Conservation (phyloP, 2,113 vertebrate genomes). For the Dascyllus trimaculatus region DNA sequence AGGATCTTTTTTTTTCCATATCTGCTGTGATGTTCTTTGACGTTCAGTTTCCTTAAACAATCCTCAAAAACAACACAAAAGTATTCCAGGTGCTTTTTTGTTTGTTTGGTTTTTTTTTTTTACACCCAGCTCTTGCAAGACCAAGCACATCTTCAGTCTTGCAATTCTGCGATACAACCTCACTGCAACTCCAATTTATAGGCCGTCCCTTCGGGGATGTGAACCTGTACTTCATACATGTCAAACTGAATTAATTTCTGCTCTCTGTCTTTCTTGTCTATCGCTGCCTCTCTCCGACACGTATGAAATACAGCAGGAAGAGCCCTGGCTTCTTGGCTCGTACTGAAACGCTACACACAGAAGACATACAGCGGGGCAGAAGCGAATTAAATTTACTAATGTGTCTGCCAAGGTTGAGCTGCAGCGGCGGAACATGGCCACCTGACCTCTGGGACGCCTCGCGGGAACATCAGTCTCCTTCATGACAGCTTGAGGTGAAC, state of each 20-base stretch:
- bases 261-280: conserved; percentile 15
- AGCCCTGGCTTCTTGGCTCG: conserved; percentile 25
- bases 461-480: conserved; percentile 53
- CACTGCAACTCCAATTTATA: conserved; percentile 40
- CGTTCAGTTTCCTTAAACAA: conserved; percentile 5
- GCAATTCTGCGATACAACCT: conserved; percentile 50
- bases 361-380: conserved; percentile 47
- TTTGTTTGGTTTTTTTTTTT: not conserved
- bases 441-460: conserved; percentile 50
- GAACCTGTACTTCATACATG: conserved; percentile 50
- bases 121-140: conserved; percentile 15
- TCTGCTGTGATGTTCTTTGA: conserved; percentile 25
- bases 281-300: conserved; percentile 16
- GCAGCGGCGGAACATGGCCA: conserved; percentile 36
- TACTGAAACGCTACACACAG: conserved; percentile 11
- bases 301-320: conserved; percentile 39
- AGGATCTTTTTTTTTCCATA: conserved; percentile 9
- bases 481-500: conserved; percentile 54
- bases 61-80: conserved; percentile 6
- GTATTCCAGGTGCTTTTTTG: not conserved
- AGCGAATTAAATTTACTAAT: conserved; percentile 60
- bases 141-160: conserved; percentile 28
- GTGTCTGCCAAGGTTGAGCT: conserved; percentile 59
- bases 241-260: conserved; percentile 53
- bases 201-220: conserved; percentile 28